phyloP scores from a whole-genome alignment of 2,888 invertebrate genomes.

The Drosophila diplacantha region DNA sequence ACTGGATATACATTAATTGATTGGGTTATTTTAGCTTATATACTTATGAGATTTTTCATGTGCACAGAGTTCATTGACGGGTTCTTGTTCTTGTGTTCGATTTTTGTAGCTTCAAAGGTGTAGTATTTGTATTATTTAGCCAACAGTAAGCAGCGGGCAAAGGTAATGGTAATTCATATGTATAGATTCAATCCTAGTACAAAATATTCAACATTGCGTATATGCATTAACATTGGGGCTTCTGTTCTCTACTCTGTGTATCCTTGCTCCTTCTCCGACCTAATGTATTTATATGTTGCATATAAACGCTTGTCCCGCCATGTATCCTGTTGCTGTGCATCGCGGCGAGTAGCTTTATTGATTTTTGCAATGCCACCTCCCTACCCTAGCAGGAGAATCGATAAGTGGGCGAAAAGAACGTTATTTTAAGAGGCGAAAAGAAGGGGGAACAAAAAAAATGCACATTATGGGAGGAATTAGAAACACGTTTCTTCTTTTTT shows the following conservation, averaged over 20 bases:
- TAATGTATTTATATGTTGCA: constrained; percentile 39
- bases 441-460: constrained; percentile 15
- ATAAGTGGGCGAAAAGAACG: constrained; percentile 20
- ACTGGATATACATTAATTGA: constrained; percentile 44
- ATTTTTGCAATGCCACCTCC: constrained; percentile 29
- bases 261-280: constrained; percentile 24
- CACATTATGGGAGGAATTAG: constrained; percentile 22
- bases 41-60: constrained; percentile 55
- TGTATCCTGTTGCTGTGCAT: constrained; percentile 34
- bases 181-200: constrained; percentile 49
- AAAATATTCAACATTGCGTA: constrained; percentile 66
- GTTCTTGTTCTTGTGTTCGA: constrained; percentile 20
- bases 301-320: constrained; percentile 29
- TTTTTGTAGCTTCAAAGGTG: constrained; percentile 19
- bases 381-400: constrained; percentile 21
- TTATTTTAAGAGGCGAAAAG: constrained; percentile 8
- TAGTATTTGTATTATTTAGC: constrained; percentile 11
- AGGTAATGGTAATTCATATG: constrained; percentile 57
- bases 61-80: constrained; percentile 45
- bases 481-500: constrained; percentile 20
- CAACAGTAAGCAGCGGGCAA: constrained; percentile 48
- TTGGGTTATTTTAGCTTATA: constrained; percentile 39
- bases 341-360: constrained; percentile 35
- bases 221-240: constrained; percentile 41
- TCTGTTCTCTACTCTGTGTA: constrained; percentile 20